Evolutionary conservation across 2,113 vertebrate species (phyloP).

Genomic region (Symphodus melops): DNA sequence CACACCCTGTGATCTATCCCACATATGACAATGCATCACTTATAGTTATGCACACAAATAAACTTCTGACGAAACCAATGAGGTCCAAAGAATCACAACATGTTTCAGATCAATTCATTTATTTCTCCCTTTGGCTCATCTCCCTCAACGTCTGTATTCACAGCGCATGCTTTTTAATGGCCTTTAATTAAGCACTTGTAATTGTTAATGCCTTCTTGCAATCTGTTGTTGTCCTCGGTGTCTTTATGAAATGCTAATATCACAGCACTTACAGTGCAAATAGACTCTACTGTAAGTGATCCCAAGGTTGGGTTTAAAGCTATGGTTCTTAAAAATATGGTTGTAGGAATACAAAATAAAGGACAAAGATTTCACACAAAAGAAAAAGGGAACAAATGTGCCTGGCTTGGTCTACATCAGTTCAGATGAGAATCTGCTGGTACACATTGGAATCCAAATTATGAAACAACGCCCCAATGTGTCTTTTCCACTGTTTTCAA

Average conservation of each 20-base stretch:
- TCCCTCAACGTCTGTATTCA: constrained; percentile 10
- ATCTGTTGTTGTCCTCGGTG: constrained; percentile 21
- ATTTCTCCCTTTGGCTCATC: constrained; percentile 4
- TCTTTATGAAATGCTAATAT: constrained; percentile 24
- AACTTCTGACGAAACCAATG: neutral
- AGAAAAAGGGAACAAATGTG: no score
- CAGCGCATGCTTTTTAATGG: constrained; percentile 23
- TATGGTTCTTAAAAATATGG: no score
- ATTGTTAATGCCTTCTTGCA: constrained; percentile 14
- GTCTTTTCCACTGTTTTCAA: no score
- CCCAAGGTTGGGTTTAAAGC: neutral
- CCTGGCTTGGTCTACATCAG: no score
- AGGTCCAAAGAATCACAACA: neutral
- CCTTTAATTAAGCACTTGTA: constrained; percentile 11
- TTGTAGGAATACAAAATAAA: no score
- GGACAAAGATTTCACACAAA: no score
- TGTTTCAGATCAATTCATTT: constrained; percentile 14
- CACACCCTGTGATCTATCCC: no score
- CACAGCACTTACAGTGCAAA: constrained; percentile 3
- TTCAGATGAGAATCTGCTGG: no score
- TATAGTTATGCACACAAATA: no score
- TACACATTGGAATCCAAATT: no score
- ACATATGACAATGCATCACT: neutral
- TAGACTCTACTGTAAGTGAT: neutral
- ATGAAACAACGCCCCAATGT: no score